Base-by-base conservation (phyloP, 2,888 invertebrate species). In the Liposcelis brunnea region DNA sequence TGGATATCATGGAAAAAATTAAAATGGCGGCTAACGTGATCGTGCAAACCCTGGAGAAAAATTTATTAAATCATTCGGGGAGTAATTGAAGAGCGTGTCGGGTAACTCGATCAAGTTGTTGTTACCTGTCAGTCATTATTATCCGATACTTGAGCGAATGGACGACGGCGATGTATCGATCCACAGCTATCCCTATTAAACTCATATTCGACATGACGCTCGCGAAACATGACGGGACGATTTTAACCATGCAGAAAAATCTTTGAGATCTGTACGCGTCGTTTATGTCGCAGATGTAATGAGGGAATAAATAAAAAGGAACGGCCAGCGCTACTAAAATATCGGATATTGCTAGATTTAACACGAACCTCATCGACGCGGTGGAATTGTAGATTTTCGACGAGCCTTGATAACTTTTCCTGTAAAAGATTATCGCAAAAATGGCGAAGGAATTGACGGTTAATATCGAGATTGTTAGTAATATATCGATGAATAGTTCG, bases 201-300 rank as follows among this genome's bases (percentile, higher is more conserved):
- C 45, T 48, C 33, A 45, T 42, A 5, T 44, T 38, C 11, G 48
- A 48, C 42, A 40, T 44, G 12, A 42, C 31, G 32, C 16, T 19
- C 11, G 42, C 26, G 35, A 46, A 42, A 19, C 43, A 45, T 33
- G 45, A 44, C 26, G 44, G 19, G 11, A 34, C 42, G 47, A 49
- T 49, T 16, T 47, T 43, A 2, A 35, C 26, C 34, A 48, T 10
- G 32, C 50, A 50, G 4, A 40, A n/a, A 14, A 14, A 14, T n/a
- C 7, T 14, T 6, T 40, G 4, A 5, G n/a, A 16, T 7, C 40
- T 16, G 14, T 37, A 33, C 26, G 12, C 19, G 26, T 26, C 33
- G 2, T 42, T 26, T 4, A 48, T 43, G 11, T 46, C n/a, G 38
- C 50, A 50, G 16, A 48, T 33, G 45, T 50, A 50, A 38, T 47